Base-by-base conservation (phyloP, 92 coral and sea anemone species). In the Actinostola sp. region DNA sequence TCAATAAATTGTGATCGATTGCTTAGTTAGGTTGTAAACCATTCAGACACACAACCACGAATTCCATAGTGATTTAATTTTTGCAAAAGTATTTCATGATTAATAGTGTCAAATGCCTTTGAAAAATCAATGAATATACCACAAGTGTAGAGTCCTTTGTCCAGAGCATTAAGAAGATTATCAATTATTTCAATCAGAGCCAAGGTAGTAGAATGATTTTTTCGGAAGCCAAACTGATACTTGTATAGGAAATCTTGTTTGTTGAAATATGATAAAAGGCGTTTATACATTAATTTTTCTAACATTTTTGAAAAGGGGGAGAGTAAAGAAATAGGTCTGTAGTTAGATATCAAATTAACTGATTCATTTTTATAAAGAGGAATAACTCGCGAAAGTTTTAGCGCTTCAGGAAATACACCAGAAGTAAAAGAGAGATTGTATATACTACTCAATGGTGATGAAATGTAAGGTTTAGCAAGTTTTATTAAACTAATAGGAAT, bases 141-240 rank as follows among this genome's bases (percentile, higher is more conserved):
- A 75, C 54, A 74, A 56, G 82, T 51, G 50, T 77, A 66, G 63
- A 28, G n/a, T n/a, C 68, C 69, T 50, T 75, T 67, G 56, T 82
- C 87, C 41, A 73, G 66, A 63, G 86, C 86, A 63, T 73, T 80
- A 41, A 72, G 73, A 45, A 80, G 72, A 60, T 80, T 68, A 30
- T 78, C 83, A 66, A 67, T 53, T 50, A 77, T 80, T 65, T 73
- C 71, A 11, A 80, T 64, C 34, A 61, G 30, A 20, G 79, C 80
- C 62, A 67, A 66, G 26, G 75, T 77, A 32, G 82, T 82, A 24
- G 70, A 64, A 39, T 82, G 82, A 44, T 72, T 63, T 57, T 78
- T 10, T 56, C 85, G 42, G 42, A 41, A 80, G 42, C 42, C 42
- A 36, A 36, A 36, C 42, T 36, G 42, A 36, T 36, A 4, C 6